These are phyloP conservation scores for Sander lucioperca DNA, from an alignment of 2,113 vertebrate genomes.

Conservation along the genomic window DNA sequence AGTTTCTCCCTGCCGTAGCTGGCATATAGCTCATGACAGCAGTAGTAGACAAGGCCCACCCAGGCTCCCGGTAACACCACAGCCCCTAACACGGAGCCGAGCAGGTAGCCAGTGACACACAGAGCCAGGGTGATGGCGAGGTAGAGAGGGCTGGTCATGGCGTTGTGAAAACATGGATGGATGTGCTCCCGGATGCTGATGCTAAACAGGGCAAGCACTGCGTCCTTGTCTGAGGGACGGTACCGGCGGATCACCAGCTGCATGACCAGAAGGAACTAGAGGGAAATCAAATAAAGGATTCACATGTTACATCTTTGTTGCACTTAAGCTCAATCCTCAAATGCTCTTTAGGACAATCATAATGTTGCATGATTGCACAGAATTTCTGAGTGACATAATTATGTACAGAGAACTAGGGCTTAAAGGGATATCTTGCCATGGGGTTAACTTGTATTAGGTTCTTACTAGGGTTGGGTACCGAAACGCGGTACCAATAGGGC, in stretches of 20 bases:
- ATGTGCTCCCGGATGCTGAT: constrained; percentile 72
- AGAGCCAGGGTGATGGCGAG: constrained; percentile 63
- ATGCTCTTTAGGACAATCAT: too few species aligned
- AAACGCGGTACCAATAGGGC: too few species aligned
- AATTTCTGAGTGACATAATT: too few species aligned
- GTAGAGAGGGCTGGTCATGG: constrained; percentile 66
- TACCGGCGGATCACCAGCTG: constrained; percentile 73
- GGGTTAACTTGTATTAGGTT: too few species aligned
- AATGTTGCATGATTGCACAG: too few species aligned
- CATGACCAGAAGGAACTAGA: constrained; percentile 51
- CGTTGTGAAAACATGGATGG: constrained; percentile 66
- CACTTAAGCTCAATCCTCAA: too few species aligned
- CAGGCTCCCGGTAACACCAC: constrained; percentile 62
- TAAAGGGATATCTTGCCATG: too few species aligned
- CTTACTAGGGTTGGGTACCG: too few species aligned
- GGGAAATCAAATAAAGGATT: too few species aligned
- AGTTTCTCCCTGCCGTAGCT: constrained; percentile 56
- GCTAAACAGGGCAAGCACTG: constrained; percentile 66
- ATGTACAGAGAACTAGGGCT: too few species aligned
- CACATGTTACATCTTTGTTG: too few species aligned
- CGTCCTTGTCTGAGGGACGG: constrained; percentile 67
- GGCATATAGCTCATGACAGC: constrained; percentile 61
- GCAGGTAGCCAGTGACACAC: constrained; percentile 47
- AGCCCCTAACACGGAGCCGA: constrained; percentile 56
- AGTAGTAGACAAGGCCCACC: constrained; percentile 73